These are phyloP conservation scores for Lepus townsendii DNA, from an alignment of 2,797 vertebrate species.

Conservation along the genomic window DNA sequence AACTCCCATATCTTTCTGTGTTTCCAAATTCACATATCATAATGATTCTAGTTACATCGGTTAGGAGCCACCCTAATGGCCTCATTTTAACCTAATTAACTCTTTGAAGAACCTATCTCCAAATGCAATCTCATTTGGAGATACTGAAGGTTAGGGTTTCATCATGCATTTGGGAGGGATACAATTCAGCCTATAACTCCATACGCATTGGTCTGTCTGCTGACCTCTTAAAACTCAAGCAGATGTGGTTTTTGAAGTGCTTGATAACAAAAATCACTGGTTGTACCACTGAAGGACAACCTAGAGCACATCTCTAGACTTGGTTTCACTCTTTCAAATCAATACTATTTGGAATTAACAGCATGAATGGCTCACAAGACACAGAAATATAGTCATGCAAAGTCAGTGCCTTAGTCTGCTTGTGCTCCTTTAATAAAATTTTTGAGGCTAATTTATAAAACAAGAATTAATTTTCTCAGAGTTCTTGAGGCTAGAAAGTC, in stretches of 20 bases:
- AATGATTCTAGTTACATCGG: not conserved
- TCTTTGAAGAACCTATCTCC: not conserved
- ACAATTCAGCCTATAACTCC: not conserved
- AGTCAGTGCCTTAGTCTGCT: not conserved
- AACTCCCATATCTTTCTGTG: not conserved
- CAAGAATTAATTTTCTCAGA: not conserved
- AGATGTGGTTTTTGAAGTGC: not conserved
- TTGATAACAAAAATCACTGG: not conserved
- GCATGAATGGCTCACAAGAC: not conserved
- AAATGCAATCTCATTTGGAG: not conserved
- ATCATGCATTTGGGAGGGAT: rapidly evolving
- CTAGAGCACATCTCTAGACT: not conserved
- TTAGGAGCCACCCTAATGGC: not conserved
- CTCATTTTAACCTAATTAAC: not conserved
- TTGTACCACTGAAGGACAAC: not conserved
- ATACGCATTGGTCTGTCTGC: not conserved
- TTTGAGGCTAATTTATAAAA: not conserved
- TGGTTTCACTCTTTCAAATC: not conserved
- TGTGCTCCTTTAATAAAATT: not conserved
- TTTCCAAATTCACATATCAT: not conserved
- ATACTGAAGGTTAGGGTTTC: not conserved
- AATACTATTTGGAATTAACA: not conserved
- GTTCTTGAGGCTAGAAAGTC: not conserved
- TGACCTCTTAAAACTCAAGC: not conserved
- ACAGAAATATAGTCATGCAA: not conserved